Evolutionary conservation across 2,888 invertebrate species (phyloP).

Genomic region (Acronicta alni): DNA sequence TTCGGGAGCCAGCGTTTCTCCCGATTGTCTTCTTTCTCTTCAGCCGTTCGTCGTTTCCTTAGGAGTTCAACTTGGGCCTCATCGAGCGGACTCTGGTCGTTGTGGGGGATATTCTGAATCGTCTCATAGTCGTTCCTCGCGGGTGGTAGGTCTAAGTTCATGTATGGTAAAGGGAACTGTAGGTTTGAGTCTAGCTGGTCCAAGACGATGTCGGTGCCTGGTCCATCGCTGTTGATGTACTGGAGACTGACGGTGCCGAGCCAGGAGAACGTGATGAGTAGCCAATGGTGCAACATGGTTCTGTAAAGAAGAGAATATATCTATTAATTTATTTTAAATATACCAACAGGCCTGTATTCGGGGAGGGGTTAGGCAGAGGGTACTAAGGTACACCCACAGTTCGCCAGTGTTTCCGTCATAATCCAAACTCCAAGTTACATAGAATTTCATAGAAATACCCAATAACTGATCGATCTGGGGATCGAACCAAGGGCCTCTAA

Average conservation of each 20-base stretch:
- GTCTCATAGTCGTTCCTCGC: constrained; percentile 41
- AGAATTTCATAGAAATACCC: too few species aligned
- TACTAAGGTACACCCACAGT: too few species aligned
- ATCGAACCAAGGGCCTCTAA: too few species aligned
- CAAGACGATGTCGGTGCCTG: constrained; percentile 62
- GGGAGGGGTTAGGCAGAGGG: too few species aligned
- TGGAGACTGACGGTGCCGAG: constrained; percentile 79
- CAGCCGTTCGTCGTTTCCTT: constrained; percentile 61
- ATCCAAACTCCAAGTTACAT: too few species aligned
- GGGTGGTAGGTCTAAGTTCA: constrained; percentile 64
- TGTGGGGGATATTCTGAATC: constrained; percentile 28
- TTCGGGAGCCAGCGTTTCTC: constrained; percentile 70
- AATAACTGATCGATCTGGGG: too few species aligned
- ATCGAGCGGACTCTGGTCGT: constrained; percentile 53
- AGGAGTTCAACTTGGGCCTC: constrained; percentile 34
- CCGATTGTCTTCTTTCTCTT: constrained; percentile 57
- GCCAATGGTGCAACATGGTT: constrained; percentile 80
- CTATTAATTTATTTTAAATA: constrained; percentile 13
- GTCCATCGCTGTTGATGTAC: constrained; percentile 74
- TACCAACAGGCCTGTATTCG: too few species aligned
- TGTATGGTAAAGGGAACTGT: constrained; percentile 68
- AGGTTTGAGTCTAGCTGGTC: constrained; percentile 64
- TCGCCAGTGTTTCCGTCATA: too few species aligned
- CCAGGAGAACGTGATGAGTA: constrained; percentile 78
- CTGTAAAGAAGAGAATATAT: constrained; percentile 67